Conservation (phyloP, 2,797 vertebrate species). For the Tokudaia muenninki region DNA sequence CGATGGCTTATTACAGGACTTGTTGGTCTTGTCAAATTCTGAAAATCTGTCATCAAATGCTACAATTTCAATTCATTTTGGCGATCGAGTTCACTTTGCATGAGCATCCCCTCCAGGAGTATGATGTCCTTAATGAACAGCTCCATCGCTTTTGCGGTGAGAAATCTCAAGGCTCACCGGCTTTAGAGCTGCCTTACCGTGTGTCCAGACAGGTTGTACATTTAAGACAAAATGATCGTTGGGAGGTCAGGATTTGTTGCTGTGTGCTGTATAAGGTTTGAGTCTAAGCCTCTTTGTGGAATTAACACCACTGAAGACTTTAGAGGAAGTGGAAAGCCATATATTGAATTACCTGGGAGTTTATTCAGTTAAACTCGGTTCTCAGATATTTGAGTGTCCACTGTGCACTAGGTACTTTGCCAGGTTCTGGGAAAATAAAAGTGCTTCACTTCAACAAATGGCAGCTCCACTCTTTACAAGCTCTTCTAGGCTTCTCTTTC, state of each 20-base stretch:
- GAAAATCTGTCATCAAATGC: conserved; percentile 55
- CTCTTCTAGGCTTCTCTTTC: neutral
- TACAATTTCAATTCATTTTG: conserved; percentile 72
- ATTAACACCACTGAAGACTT: conserved; percentile 57
- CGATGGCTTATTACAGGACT: conserved; percentile 45
- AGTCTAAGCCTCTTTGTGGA: conserved; percentile 42
- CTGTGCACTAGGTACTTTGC: neutral
- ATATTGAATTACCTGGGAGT: conserved; percentile 38
- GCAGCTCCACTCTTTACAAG: conserved; percentile 9
- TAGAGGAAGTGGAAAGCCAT: conserved; percentile 32
- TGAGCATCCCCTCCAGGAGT: conserved; percentile 67
- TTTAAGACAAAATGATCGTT: conserved; percentile 60
- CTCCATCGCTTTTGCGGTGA: conserved; percentile 71
- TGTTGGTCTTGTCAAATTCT: conserved; percentile 65
- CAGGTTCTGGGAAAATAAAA: conserved; percentile 48
- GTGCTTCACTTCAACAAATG: conserved; percentile 27
- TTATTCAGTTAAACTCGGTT: conserved; percentile 58
- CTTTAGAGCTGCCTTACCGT: conserved; percentile 42
- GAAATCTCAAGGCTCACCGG: conserved; percentile 58
- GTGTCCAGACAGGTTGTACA: conserved; percentile 1
- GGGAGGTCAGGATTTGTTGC: conserved; percentile 14
- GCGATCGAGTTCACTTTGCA: conserved; percentile 33
- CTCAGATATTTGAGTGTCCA: neutral
- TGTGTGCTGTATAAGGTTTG: neutral
- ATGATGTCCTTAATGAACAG: conserved; percentile 67